phyloP scores from a whole-genome alignment of 2,797 vertebrate species.

The Rhynchonycteris naso region DNA sequence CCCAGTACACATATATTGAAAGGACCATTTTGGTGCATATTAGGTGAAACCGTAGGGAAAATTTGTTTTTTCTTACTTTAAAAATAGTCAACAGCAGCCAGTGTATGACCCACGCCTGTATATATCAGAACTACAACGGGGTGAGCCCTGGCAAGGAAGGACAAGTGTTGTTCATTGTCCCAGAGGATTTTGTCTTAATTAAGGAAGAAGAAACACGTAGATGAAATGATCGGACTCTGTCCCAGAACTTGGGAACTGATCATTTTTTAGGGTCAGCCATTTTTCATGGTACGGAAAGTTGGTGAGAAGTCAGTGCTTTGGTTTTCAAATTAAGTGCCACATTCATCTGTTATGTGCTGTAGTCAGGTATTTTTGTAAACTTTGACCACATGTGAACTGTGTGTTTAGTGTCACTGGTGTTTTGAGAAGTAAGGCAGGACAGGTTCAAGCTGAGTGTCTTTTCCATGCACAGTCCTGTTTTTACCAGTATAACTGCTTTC shows the following conservation, averaged over 20 bases:
- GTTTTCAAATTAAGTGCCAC: background rate
- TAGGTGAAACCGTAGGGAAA: background rate
- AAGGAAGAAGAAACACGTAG: background rate
- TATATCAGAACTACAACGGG: rapidly evolving
- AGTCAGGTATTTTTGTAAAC: background rate
- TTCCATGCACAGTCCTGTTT: background rate
- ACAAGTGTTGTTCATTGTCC: background rate
- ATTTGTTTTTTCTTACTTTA: background rate
- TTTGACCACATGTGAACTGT: background rate
- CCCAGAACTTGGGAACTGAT: background rate
- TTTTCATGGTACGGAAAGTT: background rate
- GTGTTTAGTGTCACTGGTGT: background rate
- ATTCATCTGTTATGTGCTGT: background rate
- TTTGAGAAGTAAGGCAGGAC: background rate
- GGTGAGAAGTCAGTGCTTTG: background rate
- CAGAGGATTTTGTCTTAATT: background rate
- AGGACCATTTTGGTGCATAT: background rate
- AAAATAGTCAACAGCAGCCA: background rate
- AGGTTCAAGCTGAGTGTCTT: background rate
- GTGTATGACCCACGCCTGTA: background rate
- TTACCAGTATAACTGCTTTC: background rate
- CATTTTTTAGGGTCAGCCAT: background rate
- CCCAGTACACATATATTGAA: background rate
- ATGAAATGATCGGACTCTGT: background rate
- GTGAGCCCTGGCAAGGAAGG: background rate